A percentile compares a stretch with the other conserved stretches of the same genome.
Conservation (phyloP, 2,888 invertebrate genomes). For the Pheosia tremula region DNA sequence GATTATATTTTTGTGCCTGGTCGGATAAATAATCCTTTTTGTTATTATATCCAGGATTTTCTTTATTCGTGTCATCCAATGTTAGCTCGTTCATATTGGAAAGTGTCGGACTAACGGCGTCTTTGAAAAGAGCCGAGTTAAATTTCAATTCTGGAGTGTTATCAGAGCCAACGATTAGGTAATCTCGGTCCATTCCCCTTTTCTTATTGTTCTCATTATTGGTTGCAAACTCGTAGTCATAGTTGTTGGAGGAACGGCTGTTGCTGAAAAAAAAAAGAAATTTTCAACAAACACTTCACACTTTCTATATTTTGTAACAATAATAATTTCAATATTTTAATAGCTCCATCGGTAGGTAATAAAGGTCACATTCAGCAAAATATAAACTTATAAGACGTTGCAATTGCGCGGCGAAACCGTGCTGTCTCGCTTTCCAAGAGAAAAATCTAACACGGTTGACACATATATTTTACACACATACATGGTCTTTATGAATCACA, state of each 20-base stretch:
- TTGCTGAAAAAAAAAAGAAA: slow-evolving; percentile 11
- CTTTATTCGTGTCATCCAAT: slow-evolving; percentile 27
- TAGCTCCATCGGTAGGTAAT: no score
- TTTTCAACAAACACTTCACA: no score
- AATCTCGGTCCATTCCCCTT: slow-evolving; percentile 26
- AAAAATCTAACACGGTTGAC: no score
- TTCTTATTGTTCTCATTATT: slow-evolving; percentile 24
- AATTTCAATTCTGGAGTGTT: slow-evolving; percentile 26
- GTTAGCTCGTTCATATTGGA: slow-evolving; percentile 16
- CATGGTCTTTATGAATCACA: no score
- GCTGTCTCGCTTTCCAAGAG: no score
- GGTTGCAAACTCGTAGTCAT: slow-evolving; percentile 29
- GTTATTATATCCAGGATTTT: slow-evolving; percentile 27
- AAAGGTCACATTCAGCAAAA: no score
- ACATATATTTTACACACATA: no score
- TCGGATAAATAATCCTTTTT: slow-evolving; percentile 28
- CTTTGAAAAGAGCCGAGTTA: slow-evolving; percentile 23
- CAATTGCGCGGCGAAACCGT: no score
- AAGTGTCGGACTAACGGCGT: slow-evolving; percentile 27
- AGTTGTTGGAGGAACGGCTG: slow-evolving; percentile 24
- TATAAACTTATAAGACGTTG: no score
- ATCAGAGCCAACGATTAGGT: slow-evolving; percentile 24
- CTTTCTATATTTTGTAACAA: no score
- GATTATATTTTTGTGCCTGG: slow-evolving; percentile 22
- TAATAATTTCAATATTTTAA: no score